Evolutionary conservation across 2,888 invertebrate species (phyloP).

Genomic region (Biston stratarius): DNA sequence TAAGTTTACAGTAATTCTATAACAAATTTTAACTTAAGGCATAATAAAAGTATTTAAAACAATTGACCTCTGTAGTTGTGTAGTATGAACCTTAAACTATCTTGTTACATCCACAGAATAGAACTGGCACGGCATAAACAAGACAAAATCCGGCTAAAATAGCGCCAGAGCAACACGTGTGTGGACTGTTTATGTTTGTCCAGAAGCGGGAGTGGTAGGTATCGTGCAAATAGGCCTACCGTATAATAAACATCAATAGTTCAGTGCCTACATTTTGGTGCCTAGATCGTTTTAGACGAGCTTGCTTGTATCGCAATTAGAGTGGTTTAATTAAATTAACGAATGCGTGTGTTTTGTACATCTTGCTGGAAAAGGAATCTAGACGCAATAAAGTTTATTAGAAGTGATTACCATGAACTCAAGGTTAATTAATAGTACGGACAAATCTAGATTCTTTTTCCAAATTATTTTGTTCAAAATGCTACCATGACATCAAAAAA

Average conservation of each 20-base stretch:
- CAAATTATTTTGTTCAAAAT: too few relatives aligned
- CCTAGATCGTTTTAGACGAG: constrained; percentile 46
- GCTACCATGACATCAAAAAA: too few relatives aligned
- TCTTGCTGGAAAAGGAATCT: constrained; percentile 44
- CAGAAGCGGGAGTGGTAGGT: constrained; percentile 65
- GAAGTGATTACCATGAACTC: constrained; percentile 9
- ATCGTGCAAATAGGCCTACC: constrained; percentile 62
- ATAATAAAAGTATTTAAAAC: too few relatives aligned
- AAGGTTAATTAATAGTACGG: background rate
- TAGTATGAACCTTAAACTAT: background rate
- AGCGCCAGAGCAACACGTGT: constrained; percentile 53
- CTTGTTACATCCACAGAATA: background rate
- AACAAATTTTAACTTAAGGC: too few relatives aligned
- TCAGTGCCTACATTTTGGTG: constrained; percentile 57
- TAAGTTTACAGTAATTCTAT: background rate
- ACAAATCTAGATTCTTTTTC: background rate
- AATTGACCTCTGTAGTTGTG: too few relatives aligned
- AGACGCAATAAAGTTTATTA: constrained; percentile 33
- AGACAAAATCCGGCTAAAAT: constrained; percentile 46
- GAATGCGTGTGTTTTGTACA: constrained; percentile 54
- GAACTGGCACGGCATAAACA: constrained; percentile 9
- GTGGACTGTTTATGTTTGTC: constrained; percentile 50
- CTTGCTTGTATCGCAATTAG: constrained; percentile 28
- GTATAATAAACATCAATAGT: constrained; percentile 1
- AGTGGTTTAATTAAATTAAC: constrained; percentile 68